phyloP scores from a whole-genome alignment of 2,888 invertebrate species.

The Nebria salina region DNA sequence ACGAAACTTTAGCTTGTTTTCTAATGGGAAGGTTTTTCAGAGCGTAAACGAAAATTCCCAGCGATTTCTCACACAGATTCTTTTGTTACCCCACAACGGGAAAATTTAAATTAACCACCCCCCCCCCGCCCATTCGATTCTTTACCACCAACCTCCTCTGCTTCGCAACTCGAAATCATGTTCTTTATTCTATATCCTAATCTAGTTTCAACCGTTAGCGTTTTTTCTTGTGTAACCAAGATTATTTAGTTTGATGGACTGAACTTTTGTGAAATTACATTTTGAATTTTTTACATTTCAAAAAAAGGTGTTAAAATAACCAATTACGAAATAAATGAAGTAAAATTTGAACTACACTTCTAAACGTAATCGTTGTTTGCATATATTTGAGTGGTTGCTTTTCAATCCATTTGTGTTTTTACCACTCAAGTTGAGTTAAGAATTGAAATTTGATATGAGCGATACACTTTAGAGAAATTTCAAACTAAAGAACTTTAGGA shows the following conservation, averaged over 20 bases:
- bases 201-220: constrained; percentile 11
- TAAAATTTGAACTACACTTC: no score
- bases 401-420: no score
- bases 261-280: background rate
- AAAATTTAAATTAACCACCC: background rate
- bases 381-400: no score
- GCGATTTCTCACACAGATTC: constrained; percentile 25
- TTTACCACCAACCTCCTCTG: background rate
- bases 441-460: no score
- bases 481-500: background rate
- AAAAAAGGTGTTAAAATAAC: no score
- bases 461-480: no score
- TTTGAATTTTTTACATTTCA: background rate
- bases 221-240: background rate
- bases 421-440: no score
- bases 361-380: no score
- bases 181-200: background rate
- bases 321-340: no score
- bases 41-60: constrained; percentile 31
- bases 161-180: background rate
- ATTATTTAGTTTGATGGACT: background rate
- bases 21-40: constrained; percentile 23
- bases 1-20: constrained; percentile 37
- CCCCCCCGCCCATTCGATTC: background rate
- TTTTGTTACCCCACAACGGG: background rate